A percentile compares a stretch with the other conserved stretches of the same genome.
phyloP scores from a whole-genome alignment of 35 echinoderm and acorn worm species.

The Lytechinus variegatus region DNA sequence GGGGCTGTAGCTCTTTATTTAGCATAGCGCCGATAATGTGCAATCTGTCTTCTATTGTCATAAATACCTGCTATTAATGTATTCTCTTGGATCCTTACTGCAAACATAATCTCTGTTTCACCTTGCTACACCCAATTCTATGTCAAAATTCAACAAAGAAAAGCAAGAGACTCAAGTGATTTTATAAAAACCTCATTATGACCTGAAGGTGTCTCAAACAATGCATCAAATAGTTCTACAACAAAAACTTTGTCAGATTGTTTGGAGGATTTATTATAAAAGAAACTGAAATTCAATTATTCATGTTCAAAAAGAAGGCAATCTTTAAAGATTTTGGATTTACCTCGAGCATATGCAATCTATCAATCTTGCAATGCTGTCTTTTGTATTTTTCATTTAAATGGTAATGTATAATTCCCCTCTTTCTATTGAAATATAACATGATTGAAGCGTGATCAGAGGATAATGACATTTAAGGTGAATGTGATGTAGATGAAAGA shows the following conservation, averaged over 20 bases:
- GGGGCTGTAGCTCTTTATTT: not conserved
- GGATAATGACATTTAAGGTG: not conserved
- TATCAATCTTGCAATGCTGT: not conserved
- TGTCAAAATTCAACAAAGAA: not conserved
- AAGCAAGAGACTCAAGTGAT: not conserved
- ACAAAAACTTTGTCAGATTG: not conserved
- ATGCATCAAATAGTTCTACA: not conserved
- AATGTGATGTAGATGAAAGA: not conserved
- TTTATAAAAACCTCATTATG: not conserved
- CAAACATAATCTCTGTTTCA: not conserved
- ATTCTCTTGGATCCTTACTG: not conserved
- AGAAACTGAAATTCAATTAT: not conserved
- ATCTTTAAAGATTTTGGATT: not conserved
- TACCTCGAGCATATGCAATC: not conserved
- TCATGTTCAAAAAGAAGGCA: not conserved
- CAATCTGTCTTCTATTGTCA: not conserved
- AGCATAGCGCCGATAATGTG: not conserved
- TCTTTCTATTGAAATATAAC: not conserved
- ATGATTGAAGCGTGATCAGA: not conserved
- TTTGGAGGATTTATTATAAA: not conserved
- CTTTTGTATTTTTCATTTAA: not conserved
- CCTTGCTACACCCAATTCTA: not conserved
- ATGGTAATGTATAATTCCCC: not conserved
- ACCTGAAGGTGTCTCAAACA: not conserved
- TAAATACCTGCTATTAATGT: not conserved